Conservation (phyloP, 92 coral and sea anemone species). For the Scolanthus callimorphus region DNA sequence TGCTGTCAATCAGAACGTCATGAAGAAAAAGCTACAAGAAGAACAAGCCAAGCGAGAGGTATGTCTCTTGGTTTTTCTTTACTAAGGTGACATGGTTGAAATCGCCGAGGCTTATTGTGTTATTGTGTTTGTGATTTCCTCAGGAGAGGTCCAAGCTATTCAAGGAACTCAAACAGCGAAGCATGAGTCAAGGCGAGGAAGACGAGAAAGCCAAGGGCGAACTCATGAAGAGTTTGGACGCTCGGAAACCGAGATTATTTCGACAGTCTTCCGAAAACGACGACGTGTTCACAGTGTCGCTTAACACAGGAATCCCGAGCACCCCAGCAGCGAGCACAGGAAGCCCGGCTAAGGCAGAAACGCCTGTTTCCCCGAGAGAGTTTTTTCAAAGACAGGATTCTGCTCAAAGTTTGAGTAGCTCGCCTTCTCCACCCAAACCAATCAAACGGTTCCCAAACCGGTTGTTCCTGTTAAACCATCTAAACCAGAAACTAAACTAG, state of each 20-base stretch:
- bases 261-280: background rate
- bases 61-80: conserved; percentile 1
- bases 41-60: conserved; percentile 86
- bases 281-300: background rate
- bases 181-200: conserved; percentile 37
- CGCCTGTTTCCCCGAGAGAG: conserved; percentile 2
- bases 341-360: background rate
- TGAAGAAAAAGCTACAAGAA: conserved; percentile 69
- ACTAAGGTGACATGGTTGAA: background rate
- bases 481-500: conserved; percentile 8
- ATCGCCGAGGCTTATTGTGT: background rate
- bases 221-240: conserved; percentile 41
- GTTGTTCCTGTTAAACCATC: conserved; percentile 4
- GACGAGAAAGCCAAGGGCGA: conserved; percentile 40
- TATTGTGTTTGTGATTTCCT: background rate
- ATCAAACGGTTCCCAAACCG: background rate
- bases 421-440: conserved; percentile 4
- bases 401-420: background rate
- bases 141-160: conserved; percentile 50
- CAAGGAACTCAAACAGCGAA: conserved; percentile 31
- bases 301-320: background rate
- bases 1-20: conserved; percentile 67
- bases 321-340: background rate
- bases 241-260: conserved; percentile 12
- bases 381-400: background rate